phyloP scores from a whole-genome alignment of 53 echinoderm and acorn worm genomes.

The Pentamera pediparva region DNA sequence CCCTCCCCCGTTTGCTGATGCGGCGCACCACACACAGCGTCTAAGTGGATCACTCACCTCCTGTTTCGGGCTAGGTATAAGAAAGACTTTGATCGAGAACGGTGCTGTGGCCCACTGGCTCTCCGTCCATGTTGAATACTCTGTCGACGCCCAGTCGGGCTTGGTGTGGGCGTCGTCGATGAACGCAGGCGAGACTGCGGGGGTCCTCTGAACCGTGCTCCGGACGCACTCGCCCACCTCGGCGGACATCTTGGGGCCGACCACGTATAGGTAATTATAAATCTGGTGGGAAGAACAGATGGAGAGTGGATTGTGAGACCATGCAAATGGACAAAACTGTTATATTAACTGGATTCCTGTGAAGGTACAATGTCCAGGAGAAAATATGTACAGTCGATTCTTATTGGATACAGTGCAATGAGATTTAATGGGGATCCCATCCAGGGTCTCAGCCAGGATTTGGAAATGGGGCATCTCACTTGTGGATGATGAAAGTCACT shows the following conservation, averaged over 20 bases:
- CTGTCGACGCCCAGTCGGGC: constrained; percentile 67
- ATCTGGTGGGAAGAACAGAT: constrained; percentile 50
- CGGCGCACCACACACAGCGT: too few relatives aligned
- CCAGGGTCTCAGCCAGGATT: too few relatives aligned
- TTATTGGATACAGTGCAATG: too few relatives aligned
- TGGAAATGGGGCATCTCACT: too few relatives aligned
- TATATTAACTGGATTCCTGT: too few relatives aligned
- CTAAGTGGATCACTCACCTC: constrained; percentile 47
- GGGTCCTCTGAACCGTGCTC: constrained; percentile 48
- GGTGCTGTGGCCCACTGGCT: constrained; percentile 53
- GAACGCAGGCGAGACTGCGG: constrained; percentile 80
- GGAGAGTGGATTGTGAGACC: too few relatives aligned
- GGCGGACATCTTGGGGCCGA: constrained; percentile 38
- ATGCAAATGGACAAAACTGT: not conserved
- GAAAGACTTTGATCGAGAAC: constrained; percentile 56
- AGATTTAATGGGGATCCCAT: too few relatives aligned
- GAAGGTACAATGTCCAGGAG: too few relatives aligned
- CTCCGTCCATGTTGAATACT: constrained; percentile 98
- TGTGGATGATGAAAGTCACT: too few relatives aligned
- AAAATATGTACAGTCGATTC: too few relatives aligned
- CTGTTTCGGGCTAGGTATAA: constrained; percentile 73
- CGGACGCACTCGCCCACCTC: constrained; percentile 56
- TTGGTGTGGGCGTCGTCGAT: constrained; percentile 7
- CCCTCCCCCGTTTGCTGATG: too few relatives aligned
- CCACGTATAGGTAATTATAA: constrained; percentile 38